A percentile compares a stretch with the other conserved stretches of the same genome.
These are phyloP conservation scores for Ormyrus nitidulus DNA, from an alignment of 2,888 invertebrate genomes.

Conservation along the genomic window DNA sequence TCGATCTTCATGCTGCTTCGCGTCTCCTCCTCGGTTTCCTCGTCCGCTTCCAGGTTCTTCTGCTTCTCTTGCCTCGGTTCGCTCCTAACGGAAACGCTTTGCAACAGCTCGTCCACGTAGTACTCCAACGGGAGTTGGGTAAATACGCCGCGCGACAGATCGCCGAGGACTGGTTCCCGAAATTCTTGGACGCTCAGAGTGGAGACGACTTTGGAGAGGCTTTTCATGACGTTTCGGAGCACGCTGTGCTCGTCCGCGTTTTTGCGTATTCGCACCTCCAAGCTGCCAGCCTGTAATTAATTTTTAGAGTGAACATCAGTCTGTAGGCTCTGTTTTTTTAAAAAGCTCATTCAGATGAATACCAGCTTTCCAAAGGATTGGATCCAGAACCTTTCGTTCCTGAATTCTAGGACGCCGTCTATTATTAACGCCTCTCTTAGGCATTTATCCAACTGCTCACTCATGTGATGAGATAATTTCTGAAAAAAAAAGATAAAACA, in stretches of 20 bases:
- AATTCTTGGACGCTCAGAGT: conserved; percentile 79
- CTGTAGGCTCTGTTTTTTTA: background rate
- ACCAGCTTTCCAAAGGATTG: conserved; percentile 79
- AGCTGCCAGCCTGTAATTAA: conserved; percentile 76
- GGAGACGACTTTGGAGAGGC: conserved; percentile 78
- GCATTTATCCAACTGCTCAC: conserved; percentile 79
- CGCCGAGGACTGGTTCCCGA: conserved; percentile 50
- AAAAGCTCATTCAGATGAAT: conserved; percentile 50
- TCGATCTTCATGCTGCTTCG: conserved; percentile 18
- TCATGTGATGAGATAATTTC: conserved; percentile 80
- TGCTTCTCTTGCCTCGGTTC: background rate
- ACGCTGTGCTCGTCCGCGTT: conserved; percentile 81
- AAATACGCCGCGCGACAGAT: no score
- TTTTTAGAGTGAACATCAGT: background rate
- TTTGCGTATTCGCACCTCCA: conserved; percentile 79
- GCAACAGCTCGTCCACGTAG: conserved; percentile 64
- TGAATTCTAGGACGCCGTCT: conserved; percentile 81
- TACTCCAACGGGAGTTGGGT: conserved; percentile 59
- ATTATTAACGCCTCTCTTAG: conserved; percentile 79
- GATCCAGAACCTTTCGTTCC: conserved; percentile 81
- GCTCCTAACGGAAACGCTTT: background rate
- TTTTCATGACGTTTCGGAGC: conserved; percentile 78
- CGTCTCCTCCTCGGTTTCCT: background rate
- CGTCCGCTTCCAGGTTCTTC: background rate
- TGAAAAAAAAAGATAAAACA: conserved; percentile 61